Evolutionary conservation across 2,113 vertebrate species (phyloP).

Genomic region (Callionymus lyra): DNA sequence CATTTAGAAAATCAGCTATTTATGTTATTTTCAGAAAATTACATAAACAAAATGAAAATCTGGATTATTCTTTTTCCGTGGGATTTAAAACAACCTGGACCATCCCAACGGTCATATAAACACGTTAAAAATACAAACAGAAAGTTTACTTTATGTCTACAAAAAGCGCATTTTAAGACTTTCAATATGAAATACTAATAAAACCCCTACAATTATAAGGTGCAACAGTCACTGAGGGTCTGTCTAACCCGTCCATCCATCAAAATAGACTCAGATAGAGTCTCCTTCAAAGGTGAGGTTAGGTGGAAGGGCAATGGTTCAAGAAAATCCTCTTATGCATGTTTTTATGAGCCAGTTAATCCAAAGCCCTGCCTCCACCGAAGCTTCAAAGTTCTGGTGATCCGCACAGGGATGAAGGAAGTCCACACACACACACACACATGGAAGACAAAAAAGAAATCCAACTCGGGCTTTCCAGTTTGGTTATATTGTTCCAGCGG

Average conservation of each 20-base stretch:
- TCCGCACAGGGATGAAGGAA: slow-evolving; percentile 8
- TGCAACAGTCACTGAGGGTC: slow-evolving; percentile 5
- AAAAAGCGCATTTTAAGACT: slow-evolving; percentile 15
- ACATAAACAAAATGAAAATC: background rate
- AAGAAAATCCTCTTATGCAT: slow-evolving; percentile 44
- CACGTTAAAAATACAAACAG: slow-evolving; percentile 1
- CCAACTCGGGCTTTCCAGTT: background rate
- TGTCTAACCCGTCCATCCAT: too few relatives aligned
- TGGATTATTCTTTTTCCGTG: too few relatives aligned
- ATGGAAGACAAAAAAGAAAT: slow-evolving; percentile 14
- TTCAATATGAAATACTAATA: slow-evolving; percentile 51
- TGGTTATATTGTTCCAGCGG: too few relatives aligned
- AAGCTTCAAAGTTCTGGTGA: slow-evolving; percentile 20
- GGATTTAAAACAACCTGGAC: too few relatives aligned
- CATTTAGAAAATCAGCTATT: background rate
- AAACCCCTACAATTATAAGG: slow-evolving; percentile 24
- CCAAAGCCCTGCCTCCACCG: slow-evolving; percentile 18
- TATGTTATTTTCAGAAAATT: background rate
- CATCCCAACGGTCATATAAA: too few relatives aligned
- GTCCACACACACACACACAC: background rate
- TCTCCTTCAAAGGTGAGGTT: slow-evolving; percentile 5
- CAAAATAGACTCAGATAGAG: too few relatives aligned
- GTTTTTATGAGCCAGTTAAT: slow-evolving; percentile 26
- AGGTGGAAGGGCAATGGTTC: slow-evolving; percentile 12
- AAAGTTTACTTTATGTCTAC: slow-evolving; percentile 8